Conservation (phyloP, 2,888 invertebrate genomes). For the Busseola fusca region DNA sequence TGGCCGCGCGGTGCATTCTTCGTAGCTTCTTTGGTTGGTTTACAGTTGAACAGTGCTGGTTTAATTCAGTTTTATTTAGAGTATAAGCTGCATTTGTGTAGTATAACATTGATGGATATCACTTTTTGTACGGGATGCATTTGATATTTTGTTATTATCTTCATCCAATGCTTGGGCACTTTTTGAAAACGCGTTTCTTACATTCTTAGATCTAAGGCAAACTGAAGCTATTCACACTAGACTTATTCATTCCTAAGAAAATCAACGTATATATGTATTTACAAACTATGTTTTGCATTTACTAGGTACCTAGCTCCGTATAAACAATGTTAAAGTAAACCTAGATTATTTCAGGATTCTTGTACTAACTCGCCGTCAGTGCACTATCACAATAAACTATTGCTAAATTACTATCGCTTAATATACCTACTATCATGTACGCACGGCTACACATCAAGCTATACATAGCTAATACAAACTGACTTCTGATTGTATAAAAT, state of each 20-base stretch:
- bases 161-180: neutral
- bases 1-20: neutral
- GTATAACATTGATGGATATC: no score
- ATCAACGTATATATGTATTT: neutral
- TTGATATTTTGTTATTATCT: neutral
- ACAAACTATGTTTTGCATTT: neutral
- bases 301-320: neutral
- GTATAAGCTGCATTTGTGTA: no score
- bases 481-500: no score
- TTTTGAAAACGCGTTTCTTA: neutral
- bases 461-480: no score
- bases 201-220: neutral
- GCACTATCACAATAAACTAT: conserved; percentile 37
- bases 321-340: neutral
- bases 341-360: conserved; percentile 16
- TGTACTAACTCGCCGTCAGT: conserved; percentile 14
- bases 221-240: neutral
- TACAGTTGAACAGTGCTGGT: neutral
- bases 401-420: no score
- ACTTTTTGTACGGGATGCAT: neutral
- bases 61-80: no score
- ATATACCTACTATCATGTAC: conserved; percentile 12
- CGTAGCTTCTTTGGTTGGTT: neutral
- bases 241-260: neutral
- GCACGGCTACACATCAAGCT: no score